These are phyloP conservation scores for Gymnogyps californianus DNA, from an alignment of 2,113 vertebrate species.

Conservation along the genomic window DNA sequence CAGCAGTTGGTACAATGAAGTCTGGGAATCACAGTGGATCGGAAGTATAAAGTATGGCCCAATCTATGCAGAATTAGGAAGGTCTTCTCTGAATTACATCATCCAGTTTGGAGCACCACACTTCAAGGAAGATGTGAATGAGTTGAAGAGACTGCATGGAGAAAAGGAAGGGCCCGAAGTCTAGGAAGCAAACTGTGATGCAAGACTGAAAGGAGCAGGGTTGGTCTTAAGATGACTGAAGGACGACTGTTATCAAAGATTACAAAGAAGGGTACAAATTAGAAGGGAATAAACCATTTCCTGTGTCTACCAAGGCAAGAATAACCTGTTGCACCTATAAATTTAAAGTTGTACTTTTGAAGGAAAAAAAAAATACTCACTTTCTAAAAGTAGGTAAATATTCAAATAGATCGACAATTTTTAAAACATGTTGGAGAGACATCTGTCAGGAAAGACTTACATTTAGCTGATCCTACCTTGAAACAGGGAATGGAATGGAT, in stretches of 20 bases:
- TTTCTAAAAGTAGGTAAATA: not conserved
- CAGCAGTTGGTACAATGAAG: not conserved
- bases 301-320: not conserved
- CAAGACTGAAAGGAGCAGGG: not conserved
- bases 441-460: not conserved
- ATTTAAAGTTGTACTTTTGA: not conserved
- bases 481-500: not conserved
- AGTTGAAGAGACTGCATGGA: not conserved
- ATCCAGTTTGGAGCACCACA: not conserved
- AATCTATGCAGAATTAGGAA: not conserved
- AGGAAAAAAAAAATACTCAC: not conserved
- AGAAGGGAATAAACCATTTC: not conserved
- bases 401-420: not conserved
- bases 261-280: not conserved
- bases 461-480: not conserved
- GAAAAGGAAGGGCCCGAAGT: not conserved
- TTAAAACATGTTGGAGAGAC: not conserved
- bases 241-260: not conserved
- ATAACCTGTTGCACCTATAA: not conserved
- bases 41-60: not conserved
- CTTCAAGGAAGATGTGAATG: not conserved
- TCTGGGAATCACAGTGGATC: not conserved
- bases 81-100: not conserved
- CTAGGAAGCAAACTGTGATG: not conserved
- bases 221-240: not conserved